Conservation (phyloP, 2,888 invertebrate genomes). For the Macrosiphum euphorbiae region DNA sequence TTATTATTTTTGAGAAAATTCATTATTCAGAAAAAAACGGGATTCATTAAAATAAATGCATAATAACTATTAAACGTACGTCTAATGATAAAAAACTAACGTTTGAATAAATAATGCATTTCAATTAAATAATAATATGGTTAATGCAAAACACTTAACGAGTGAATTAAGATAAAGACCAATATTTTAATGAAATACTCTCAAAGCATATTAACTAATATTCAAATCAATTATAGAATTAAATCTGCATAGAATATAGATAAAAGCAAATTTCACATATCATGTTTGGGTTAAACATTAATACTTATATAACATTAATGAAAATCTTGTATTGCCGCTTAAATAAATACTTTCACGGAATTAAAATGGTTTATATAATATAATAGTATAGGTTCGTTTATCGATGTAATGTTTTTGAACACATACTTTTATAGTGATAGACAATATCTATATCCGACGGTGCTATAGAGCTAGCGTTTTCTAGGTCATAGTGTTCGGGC, state of each 20-base stretch:
- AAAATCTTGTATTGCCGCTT: background rate
- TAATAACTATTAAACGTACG: background rate
- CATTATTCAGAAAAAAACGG: background rate
- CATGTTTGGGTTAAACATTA: background rate
- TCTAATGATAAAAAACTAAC: background rate
- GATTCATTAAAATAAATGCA: background rate
- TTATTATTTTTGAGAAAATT: background rate
- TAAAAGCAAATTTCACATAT: constrained; percentile 17
- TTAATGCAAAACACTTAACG: constrained; percentile 54
- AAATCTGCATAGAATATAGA: constrained; percentile 19
- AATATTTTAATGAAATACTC: constrained; percentile 19
- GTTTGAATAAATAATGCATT: constrained; percentile 40
- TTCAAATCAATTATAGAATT: constrained; percentile 47
- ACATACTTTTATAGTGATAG: constrained; percentile 88
- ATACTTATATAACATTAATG: background rate
- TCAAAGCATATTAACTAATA: constrained; percentile 27
- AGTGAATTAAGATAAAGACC: background rate
- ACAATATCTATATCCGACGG: constrained; percentile 98
- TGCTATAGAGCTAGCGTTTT: constrained; percentile 97
- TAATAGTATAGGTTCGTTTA: background rate
- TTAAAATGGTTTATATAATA: background rate
- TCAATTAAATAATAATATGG: background rate
- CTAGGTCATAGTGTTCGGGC: constrained; percentile 95
- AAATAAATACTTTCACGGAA: background rate
- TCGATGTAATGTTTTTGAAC: background rate